Evolutionary conservation across 2,888 invertebrate species (phyloP), one percentile per base, ranked within the genome.

Genomic region (Sinopyrophorus schimmeli): DNA sequence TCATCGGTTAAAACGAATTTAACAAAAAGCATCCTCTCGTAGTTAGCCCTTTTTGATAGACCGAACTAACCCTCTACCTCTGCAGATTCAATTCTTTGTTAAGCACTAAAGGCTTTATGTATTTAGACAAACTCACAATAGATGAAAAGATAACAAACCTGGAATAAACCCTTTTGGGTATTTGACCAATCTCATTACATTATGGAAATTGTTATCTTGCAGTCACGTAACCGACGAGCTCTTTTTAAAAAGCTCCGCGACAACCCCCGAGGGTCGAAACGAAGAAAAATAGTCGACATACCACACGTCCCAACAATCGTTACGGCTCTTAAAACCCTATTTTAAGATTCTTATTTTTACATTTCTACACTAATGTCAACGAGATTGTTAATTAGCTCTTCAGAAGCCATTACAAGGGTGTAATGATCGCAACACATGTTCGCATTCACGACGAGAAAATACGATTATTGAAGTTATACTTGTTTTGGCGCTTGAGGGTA

Each of bases 171-270:
- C 63, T 65, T 65, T 65, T 61, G 63, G 63, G 53, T 63, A 54
- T 58, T 54, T 62, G 60, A 63, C 61, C 65, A 65, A 66, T 61
- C 67, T 66, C 66, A 66, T 68, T 67, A 69, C 67, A 69, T 66
- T 67, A 67, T 69, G 69, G 60, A 66, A 68, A 68, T 68, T 60
- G 56, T 55, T 60, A 60, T 47, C 58, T 60, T 57, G 58, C 58
- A 20, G 11, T 23, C 35, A 38, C 24, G 28, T 30, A 46, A 46
- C 39, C 35, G 17, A 28, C 34, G 30, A 27, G 31, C 43, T 40
- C 30, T 34, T 47, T 37, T 27, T 1, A 26, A 38, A 20, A 16
- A 20, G 34, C 32, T 6, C 21, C 6, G 27, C 3, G 4, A 11
- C 14, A n/a, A n/a, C n/a, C n/a, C n/a, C n/a, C n/a, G n/a, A n/a